Conservation (phyloP, 2,113 vertebrate genomes). For the Odobenus rosmarus region DNA sequence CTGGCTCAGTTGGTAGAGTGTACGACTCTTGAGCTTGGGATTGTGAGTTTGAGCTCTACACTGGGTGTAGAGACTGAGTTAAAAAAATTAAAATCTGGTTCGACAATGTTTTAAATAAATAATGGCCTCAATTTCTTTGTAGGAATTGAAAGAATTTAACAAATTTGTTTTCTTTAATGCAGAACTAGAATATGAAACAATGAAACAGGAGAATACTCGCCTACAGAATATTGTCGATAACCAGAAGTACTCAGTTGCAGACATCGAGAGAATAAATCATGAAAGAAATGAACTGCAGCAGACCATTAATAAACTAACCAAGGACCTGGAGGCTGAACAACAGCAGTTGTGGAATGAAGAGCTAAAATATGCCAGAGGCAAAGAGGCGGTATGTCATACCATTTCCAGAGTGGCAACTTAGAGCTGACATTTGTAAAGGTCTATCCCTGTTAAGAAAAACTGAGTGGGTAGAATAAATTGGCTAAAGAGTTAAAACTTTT, state of each 20-base stretch:
- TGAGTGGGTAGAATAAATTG: background rate
- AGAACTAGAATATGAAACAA: conserved; percentile 91
- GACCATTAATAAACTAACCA: conserved; percentile 90
- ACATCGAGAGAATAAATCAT: conserved; percentile 95
- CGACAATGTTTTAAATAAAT: background rate
- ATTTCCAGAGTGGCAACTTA: background rate
- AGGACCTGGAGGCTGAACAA: conserved; percentile 91
- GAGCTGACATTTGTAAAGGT: background rate
- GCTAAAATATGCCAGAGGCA: conserved; percentile 92
- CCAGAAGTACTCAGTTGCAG: conserved; percentile 95
- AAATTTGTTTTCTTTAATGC: conserved; percentile 47
- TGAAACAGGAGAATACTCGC: conserved; percentile 90
- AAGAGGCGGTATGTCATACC: conserved; percentile 90
- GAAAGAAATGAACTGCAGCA: conserved; percentile 95
- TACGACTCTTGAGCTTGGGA: background rate
- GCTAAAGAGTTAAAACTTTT: background rate
- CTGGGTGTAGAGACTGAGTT: background rate
- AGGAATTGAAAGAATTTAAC: background rate
- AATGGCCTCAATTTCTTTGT: background rate
- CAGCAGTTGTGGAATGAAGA: conserved; percentile 96
- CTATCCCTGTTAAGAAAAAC: background rate
- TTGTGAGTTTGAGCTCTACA: background rate
- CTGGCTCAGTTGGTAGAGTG: background rate
- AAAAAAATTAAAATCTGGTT: background rate
- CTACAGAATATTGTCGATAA: conserved; percentile 92